phyloP scores from a whole-genome alignment of 2,888 invertebrate genomes.

The Lasiommata megera region DNA sequence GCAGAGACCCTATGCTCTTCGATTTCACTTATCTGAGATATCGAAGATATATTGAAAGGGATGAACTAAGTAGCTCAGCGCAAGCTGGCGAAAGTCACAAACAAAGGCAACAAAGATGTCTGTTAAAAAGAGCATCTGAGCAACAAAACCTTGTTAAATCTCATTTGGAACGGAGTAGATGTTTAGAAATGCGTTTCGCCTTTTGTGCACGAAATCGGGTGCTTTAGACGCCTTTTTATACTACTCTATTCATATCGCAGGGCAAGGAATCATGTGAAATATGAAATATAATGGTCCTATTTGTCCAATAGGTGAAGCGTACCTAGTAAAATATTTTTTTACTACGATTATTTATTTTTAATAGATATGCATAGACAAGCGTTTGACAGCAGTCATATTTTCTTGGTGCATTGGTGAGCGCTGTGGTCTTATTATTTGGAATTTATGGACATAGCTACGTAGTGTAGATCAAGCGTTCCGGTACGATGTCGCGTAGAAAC shows the following conservation, averaged over 20 bases:
- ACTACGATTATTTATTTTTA: too few species aligned
- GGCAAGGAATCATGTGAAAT: neutral
- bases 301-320: too few species aligned
- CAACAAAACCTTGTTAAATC: constrained; percentile 77
- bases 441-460: too few species aligned
- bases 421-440: too few species aligned
- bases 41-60: constrained; percentile 24
- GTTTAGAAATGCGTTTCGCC: constrained; percentile 44
- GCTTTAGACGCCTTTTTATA: constrained; percentile 49
- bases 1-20: constrained; percentile 41
- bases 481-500: too few species aligned
- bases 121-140: constrained; percentile 64
- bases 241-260: constrained; percentile 33
- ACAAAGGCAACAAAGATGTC: constrained; percentile 57
- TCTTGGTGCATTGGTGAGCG: too few species aligned
- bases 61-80: constrained; percentile 30
- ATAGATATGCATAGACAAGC: too few species aligned
- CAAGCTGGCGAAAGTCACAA: constrained; percentile 47
- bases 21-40: constrained; percentile 13
- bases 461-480: too few species aligned
- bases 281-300: neutral
- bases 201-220: constrained; percentile 45
- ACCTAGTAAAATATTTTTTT: too few species aligned
- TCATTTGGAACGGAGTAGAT: constrained; percentile 56
- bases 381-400: too few species aligned